phyloP scores from a whole-genome alignment of 2,113 vertebrate genomes.

The Rhinogobius similis region DNA sequence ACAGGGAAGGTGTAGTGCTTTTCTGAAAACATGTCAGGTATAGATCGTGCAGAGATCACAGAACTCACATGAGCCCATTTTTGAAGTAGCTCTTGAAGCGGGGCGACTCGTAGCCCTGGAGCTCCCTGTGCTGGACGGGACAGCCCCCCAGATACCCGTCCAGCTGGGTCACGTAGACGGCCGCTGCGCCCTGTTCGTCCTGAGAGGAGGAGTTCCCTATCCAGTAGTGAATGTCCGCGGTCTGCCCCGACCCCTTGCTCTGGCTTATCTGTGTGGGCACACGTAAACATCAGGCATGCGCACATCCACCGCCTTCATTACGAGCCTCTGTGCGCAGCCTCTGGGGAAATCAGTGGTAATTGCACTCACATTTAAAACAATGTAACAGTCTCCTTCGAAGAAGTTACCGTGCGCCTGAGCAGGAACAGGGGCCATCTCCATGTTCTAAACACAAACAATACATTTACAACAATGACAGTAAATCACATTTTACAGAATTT shows the following conservation, averaged over 20 bases:
- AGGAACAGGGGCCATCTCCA: conserved; percentile 85
- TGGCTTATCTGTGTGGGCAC: conserved; percentile 64
- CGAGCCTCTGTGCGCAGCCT: not conserved
- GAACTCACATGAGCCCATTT: conserved; percentile 86
- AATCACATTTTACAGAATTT: not conserved
- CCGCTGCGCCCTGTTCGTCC: conserved; percentile 86
- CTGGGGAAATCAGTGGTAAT: conserved; percentile 10
- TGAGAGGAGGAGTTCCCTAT: conserved; percentile 83
- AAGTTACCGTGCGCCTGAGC: conserved; percentile 84
- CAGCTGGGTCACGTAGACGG: conserved; percentile 83
- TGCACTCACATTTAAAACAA: conserved; percentile 83
- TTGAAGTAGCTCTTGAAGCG: conserved; percentile 89
- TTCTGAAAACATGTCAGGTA: not conserved
- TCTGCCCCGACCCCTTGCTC: conserved; percentile 55
- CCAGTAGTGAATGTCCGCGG: conserved; percentile 86
- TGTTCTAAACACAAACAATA: conserved; percentile 75
- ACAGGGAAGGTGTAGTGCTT: not conserved
- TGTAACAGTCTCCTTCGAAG: conserved; percentile 90
- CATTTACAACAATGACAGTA: not conserved
- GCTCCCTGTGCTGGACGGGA: conserved; percentile 86
- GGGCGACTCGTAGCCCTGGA: conserved; percentile 82
- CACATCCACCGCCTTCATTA: not conserved
- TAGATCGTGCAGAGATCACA: not conserved
- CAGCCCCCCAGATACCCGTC: conserved; percentile 78
- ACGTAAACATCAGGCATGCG: not conserved